A percentile compares a stretch with the other conserved stretches of the same genome.
Evolutionary conservation across 2,888 invertebrate genomes (phyloP).

Genomic region (Conomelus anceps): DNA sequence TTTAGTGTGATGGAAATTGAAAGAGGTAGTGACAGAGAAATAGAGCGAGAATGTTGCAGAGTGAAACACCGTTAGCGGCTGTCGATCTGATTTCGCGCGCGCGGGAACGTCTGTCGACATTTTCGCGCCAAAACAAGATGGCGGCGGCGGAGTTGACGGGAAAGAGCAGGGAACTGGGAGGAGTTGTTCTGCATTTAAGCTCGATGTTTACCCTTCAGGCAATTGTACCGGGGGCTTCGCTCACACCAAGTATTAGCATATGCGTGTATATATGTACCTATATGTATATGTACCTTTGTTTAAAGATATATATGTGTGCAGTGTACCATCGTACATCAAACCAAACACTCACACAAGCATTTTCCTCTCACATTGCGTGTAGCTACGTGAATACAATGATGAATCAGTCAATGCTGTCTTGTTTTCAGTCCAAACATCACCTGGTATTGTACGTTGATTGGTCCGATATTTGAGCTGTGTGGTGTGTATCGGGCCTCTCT

Average conservation of each 20-base stretch:
- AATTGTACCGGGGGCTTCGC: not conserved
- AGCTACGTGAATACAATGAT: not conserved
- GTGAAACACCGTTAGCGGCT: no score
- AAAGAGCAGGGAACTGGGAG: no score
- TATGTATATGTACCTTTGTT: not conserved
- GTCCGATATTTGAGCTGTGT: not conserved
- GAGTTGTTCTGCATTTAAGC: not conserved
- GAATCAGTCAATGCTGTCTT: not conserved
- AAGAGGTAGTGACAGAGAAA: no score
- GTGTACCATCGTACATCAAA: not conserved
- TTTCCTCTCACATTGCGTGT: no score
- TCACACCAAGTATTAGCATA: not conserved
- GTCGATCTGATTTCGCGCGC: not conserved
- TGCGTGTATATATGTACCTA: not conserved
- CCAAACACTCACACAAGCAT: not conserved
- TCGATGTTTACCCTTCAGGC: not conserved
- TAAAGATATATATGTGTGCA: not conserved
- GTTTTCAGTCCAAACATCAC: not conserved
- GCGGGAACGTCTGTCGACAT: not conserved
- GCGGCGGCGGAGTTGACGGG: not conserved
- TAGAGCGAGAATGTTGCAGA: no score
- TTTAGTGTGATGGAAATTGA: no score
- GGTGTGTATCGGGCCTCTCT: no score
- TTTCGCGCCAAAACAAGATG: not conserved
- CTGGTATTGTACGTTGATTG: not conserved